Evolutionary conservation across 2,888 invertebrate genomes (phyloP), one percentile per base, ranked within the genome.

Genomic region (Drosophila kokeensis): DNA sequence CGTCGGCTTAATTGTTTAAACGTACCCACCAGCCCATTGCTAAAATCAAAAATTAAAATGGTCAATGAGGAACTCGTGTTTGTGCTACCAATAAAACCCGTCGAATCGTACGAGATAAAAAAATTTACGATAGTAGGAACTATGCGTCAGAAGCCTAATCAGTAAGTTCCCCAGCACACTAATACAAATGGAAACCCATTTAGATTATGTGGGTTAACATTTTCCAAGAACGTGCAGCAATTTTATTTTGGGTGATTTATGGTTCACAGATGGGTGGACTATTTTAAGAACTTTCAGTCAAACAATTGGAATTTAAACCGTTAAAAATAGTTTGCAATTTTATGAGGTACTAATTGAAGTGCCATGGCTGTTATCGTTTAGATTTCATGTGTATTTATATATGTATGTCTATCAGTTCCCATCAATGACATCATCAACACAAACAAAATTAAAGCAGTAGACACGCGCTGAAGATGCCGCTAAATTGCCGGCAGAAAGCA

Each of bases 111-210:
- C 60, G 75, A 29, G 84, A 54, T 92, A 27, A 90, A 88, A 54
- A 91, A 91, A 69, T 62, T 92, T 40, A 61, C 86, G 30, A 76
- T 93, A 30, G 90, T 82, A 69, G 93, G 92, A 58, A 87, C 76
- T 59, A 69, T 93, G 29, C 76, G 70, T 53, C 76, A 85, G 30
- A 61, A 87, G 50, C 91, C 93, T 38, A 69, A 90, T 67, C 87
- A 92, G 93, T 93, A 87, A 92, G 93, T 92, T 29, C 36, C 54
- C 32, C 2, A 30, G 10, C 30, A 38, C 34, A 18, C 4, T 7
- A 29, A 45, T 32, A 32, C 18, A 32, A 36, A 15, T 40, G 7
- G 21, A 60, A 36, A 62, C n/a, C 29, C 15, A 30, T 49, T 72
- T 52, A 64, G 32, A 38, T 32, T 71, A 49, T 58, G 30, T 30